Conservation (phyloP, 1,140 invertebrate species). For the Papilio machaon region DNA sequence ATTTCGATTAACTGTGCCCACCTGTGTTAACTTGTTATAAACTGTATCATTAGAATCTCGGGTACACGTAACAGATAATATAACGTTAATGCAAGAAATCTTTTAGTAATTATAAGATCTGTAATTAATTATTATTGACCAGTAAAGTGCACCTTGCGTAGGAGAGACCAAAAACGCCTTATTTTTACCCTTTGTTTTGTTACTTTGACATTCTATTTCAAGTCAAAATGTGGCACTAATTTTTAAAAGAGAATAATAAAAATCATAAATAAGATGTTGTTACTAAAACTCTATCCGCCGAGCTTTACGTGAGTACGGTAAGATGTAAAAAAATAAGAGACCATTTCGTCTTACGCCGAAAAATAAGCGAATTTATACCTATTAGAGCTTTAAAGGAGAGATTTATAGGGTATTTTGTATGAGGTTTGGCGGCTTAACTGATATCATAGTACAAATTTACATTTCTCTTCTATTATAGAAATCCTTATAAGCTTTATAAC, state of each 20-base stretch:
- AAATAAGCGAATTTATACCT: constrained; percentile 58
- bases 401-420: constrained; percentile 31
- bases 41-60: not conserved
- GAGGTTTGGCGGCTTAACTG: constrained; percentile 16
- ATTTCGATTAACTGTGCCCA: too few relatives aligned
- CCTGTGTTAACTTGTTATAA: too few relatives aligned
- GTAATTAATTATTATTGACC: not conserved
- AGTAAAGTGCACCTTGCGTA: too few relatives aligned
- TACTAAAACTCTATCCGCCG: constrained; percentile 49
- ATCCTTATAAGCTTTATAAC: not conserved
- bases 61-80: not conserved
- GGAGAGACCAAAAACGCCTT: not conserved
- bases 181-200: not conserved
- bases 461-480: not conserved
- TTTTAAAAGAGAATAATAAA: constrained; percentile 36
- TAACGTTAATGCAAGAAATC: not conserved
- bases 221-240: constrained; percentile 33
- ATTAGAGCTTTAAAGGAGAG: constrained; percentile 41
- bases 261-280: constrained; percentile 43
- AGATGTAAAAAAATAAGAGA: constrained; percentile 53
- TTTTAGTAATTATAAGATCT: not conserved
- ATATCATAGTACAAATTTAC: not conserved
- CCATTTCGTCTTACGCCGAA: constrained; percentile 45
- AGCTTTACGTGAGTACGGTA: constrained; percentile 45
- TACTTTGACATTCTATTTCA: not conserved